These are phyloP conservation scores for Eulimnadia texana DNA, from an alignment of 1,140 invertebrate species.

Conservation along the genomic window DNA sequence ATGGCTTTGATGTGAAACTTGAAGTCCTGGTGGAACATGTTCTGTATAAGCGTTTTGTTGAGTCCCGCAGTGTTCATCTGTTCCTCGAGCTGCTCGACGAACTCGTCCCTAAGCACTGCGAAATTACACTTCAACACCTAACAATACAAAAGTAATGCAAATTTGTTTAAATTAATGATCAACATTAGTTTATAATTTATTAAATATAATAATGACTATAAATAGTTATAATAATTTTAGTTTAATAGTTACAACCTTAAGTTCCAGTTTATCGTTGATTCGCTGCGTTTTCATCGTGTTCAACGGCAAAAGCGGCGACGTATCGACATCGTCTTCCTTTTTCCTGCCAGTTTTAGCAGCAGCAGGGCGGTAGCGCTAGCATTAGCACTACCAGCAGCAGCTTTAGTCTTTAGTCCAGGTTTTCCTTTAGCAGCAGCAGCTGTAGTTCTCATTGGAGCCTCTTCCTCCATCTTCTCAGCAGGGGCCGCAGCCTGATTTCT, in stretches of 20 bases:
- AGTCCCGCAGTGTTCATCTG: constrained; percentile 79
- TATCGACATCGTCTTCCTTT: constrained; percentile 75
- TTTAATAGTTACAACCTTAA: constrained; percentile 44
- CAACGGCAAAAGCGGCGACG: constrained; percentile 58
- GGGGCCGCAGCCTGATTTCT: constrained; percentile 3
- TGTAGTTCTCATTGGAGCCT: not conserved
- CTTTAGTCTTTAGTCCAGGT: constrained; percentile 11
- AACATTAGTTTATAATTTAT: constrained; percentile 11
- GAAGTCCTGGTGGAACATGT: constrained; percentile 93
- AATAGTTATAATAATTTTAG: too few relatives aligned
- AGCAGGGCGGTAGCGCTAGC: constrained; percentile 21
- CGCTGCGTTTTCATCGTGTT: constrained; percentile 83
- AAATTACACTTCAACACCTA: constrained; percentile 97
- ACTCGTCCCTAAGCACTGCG: constrained; percentile 77
- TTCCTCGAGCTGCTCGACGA: constrained; percentile 76
- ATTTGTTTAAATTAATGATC: constrained; percentile 5
- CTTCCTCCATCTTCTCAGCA: not conserved
- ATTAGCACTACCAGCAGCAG: constrained; percentile 19
- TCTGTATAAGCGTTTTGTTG: constrained; percentile 66
- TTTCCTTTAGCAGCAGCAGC: not conserved
- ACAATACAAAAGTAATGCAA: constrained; percentile 27
- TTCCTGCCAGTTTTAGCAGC: constrained; percentile 39
- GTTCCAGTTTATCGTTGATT: constrained; percentile 77
- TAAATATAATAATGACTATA: too few relatives aligned
- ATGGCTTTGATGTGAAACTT: constrained; percentile 93